Percentiles rank a stretch among this genome's conserved stretches.
Conservation (phyloP, 1,140 invertebrate species). For the Sitophilus oryzae region DNA sequence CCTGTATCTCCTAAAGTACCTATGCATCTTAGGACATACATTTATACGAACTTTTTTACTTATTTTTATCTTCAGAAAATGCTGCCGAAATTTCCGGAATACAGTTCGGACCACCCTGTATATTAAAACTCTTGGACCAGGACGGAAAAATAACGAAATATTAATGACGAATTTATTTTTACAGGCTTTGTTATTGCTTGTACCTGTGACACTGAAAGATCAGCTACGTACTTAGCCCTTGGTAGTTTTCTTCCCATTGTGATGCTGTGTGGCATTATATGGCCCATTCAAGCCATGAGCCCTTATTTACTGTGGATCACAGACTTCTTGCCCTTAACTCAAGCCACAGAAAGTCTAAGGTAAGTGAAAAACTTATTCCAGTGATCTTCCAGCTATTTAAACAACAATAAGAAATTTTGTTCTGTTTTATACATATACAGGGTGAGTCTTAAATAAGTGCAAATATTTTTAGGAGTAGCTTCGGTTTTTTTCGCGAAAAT, state of each 20-base stretch:
- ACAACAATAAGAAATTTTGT: too few relatives aligned
- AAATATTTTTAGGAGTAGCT: too few relatives aligned
- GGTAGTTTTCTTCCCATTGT: constrained; percentile 91
- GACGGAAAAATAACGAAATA: neutral
- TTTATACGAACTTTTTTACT: too few relatives aligned
- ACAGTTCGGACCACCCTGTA: too few relatives aligned
- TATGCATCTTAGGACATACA: neutral
- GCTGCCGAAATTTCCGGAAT: too few relatives aligned
- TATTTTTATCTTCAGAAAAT: too few relatives aligned
- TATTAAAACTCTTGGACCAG: neutral
- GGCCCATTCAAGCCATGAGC: constrained; percentile 83
- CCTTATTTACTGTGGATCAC: constrained; percentile 69
- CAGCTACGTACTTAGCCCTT: constrained; percentile 86
- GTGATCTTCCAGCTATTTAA: too few relatives aligned
- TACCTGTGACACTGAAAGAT: constrained; percentile 81
- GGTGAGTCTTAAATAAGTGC: too few relatives aligned
- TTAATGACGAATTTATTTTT: constrained; percentile 29
- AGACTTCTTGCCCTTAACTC: constrained; percentile 79
- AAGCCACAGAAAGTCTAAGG: constrained; percentile 86
- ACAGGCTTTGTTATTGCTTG: constrained; percentile 82
- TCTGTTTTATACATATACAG: too few relatives aligned
- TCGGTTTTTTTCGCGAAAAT: too few relatives aligned
- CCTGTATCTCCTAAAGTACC: neutral
- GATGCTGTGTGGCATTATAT: constrained; percentile 80
- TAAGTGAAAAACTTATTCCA: constrained; percentile 1